These are phyloP conservation scores for Clitarchus hookeri DNA, from an alignment of 2,888 invertebrate genomes.

Conservation along the genomic window DNA sequence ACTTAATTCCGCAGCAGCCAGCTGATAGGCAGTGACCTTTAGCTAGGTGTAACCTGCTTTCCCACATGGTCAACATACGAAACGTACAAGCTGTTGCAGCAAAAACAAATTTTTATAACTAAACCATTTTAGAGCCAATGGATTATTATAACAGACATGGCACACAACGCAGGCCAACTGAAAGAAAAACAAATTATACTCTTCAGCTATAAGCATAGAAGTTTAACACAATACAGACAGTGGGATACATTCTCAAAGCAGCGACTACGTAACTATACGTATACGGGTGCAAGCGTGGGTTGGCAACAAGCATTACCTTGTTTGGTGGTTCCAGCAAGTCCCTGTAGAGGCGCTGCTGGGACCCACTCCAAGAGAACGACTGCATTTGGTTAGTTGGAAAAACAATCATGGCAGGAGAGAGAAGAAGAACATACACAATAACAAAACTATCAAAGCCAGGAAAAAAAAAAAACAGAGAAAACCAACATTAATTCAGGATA, in stretches of 20 bases:
- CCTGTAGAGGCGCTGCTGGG: slow-evolving; percentile 73
- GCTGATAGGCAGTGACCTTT: too few species aligned
- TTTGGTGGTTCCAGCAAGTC: slow-evolving; percentile 63
- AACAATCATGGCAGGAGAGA: slow-evolving; percentile 30
- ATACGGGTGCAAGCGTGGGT: not conserved
- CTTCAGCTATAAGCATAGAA: not conserved
- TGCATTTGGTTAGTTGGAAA: slow-evolving; percentile 51
- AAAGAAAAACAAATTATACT: not conserved
- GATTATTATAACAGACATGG: too few species aligned
- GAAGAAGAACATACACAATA: slow-evolving; percentile 44
- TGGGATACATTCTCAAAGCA: not conserved
- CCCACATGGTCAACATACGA: too few species aligned
- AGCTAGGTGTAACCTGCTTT: too few species aligned
- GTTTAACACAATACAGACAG: not conserved
- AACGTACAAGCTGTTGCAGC: too few species aligned
- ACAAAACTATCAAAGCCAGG: slow-evolving; percentile 38
- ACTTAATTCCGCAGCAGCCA: too few species aligned
- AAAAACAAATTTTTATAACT: too few species aligned
- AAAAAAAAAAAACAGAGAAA: not conserved
- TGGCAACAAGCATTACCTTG: slow-evolving; percentile 53
- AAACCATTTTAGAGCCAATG: too few species aligned
- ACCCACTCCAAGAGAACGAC: slow-evolving; percentile 84
- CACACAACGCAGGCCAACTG: too few species aligned
- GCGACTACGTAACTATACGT: not conserved
- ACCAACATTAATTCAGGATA: not conserved